Evolutionary conservation across 1,140 invertebrate genomes (phyloP).

Genomic region (Rhagoletis pomonella): DNA sequence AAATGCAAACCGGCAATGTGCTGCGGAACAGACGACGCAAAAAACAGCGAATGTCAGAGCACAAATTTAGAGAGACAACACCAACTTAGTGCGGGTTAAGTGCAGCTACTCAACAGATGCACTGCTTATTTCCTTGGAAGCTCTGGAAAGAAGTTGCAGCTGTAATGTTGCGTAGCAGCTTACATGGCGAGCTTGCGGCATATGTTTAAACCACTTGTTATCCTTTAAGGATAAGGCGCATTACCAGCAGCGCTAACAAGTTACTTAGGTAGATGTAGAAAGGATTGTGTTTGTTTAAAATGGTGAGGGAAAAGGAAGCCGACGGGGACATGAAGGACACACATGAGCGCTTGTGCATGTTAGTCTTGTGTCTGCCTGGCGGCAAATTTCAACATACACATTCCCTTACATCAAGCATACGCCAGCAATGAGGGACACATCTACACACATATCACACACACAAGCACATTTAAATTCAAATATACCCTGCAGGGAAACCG

Average conservation of each 20-base stretch:
- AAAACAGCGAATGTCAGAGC: background rate
- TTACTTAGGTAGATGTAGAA: constrained; percentile 16
- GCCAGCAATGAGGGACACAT: constrained; percentile 12
- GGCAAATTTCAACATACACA: constrained; percentile 38
- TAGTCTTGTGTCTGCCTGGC: constrained; percentile 26
- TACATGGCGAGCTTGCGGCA: constrained; percentile 44
- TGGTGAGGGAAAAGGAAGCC: background rate
- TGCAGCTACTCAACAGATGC: constrained; percentile 37
- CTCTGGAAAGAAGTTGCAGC: constrained; percentile 29
- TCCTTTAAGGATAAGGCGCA: constrained; percentile 46
- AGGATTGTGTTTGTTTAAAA: background rate
- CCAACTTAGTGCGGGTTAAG: constrained; percentile 1
- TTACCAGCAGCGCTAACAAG: constrained; percentile 48
- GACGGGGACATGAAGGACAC: background rate
- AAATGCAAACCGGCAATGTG: background rate
- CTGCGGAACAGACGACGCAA: background rate
- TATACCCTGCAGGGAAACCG: too few relatives aligned
- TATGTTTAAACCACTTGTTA: constrained; percentile 46
- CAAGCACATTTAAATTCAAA: background rate
- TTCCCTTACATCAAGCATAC: background rate
- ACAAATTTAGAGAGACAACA: constrained; percentile 50
- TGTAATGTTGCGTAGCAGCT: constrained; percentile 12
- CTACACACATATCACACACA: background rate
- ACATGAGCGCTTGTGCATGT: background rate
- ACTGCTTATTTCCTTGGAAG: constrained; percentile 16